Evolutionary conservation across 2,888 invertebrate genomes (phyloP), one percentile per base, ranked within the genome.

Genomic region (Drosophila putrida): DNA sequence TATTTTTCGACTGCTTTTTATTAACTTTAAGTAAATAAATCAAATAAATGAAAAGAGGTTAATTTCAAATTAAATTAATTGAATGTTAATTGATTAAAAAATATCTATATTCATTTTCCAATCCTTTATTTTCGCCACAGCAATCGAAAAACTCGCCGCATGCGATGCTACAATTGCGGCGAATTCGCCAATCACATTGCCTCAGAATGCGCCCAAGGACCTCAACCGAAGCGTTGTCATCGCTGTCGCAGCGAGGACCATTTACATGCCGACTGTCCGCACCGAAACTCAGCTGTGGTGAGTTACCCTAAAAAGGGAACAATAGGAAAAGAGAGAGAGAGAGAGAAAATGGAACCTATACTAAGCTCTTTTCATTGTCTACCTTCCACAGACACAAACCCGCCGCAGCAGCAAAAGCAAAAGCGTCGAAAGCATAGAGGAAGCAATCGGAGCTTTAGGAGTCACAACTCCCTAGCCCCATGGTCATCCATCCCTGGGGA

Each of bases 111-210:
- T 0, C 4, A 31, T 31, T 10, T 4, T 11, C 10, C 35, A 15
- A 39, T 0, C 1, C 44, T 9, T 15, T 15, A 0, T 13, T 9
- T 13, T 13, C 27, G 31, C 28, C 15, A 20, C 46, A 86, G 89
- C 59, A 89, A 82, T 74, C 51, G 96, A 50, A 96, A 96, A 92
- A 97, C 96, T 93, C 95, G 96, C 83, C 97, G 97, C 94, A 96
- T 97, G 91, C 95, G 97, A 91, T 98, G 98, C 93, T 98, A 97
- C 93, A 98, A 98, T 92, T 98, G 98, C 90, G 97, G 98, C 4
- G 97, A 97, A 92, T 97, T 97, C 91, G 96, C 97, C 51, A 97
- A 97, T 93, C 98, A 98, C 93, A 96, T 98, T 90, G 98, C 98
- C 35, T 96, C 97, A 36, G 97, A 97, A 92, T 98, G 98, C 93